phyloP scores from a whole-genome alignment of 2,888 invertebrate species.

The Bimastos eiseni region DNA sequence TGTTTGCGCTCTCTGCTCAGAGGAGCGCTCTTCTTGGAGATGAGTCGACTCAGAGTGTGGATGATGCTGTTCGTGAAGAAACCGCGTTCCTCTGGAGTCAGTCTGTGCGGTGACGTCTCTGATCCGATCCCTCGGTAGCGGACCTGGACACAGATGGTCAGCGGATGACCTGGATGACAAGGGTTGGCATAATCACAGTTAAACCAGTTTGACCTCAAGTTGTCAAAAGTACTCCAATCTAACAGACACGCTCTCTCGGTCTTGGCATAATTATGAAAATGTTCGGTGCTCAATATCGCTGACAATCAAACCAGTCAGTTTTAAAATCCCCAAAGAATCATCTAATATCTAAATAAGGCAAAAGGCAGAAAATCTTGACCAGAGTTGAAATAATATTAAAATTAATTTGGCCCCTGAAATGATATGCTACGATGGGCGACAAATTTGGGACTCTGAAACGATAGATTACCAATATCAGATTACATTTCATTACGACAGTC shows the following conservation, averaged over 20 bases:
- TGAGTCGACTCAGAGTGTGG: neutral
- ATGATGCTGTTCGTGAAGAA: slow-evolving; percentile 9
- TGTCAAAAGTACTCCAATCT: neutral
- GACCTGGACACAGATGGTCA: neutral
- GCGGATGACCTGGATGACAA: neutral
- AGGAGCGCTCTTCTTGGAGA: neutral
- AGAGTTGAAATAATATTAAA: no score
- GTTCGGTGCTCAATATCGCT: neutral
- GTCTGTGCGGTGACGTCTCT: neutral
- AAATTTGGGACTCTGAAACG: no score
- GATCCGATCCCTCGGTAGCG: neutral
- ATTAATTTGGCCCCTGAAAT: no score
- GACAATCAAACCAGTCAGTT: neutral
- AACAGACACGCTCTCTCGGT: neutral
- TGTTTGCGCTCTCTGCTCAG: neutral
- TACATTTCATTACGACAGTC: neutral
- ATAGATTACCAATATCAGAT: neutral
- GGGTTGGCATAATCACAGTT: neutral
- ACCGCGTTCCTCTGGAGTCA: neutral
- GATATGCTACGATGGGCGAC: no score
- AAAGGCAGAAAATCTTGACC: no score
- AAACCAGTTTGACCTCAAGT: no score
- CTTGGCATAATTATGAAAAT: neutral
- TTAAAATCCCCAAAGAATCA: neutral
- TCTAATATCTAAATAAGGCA: no score